Evolutionary conservation across 2,888 invertebrate species (phyloP).

Genomic region (Melikaiella ostensackeni): DNA sequence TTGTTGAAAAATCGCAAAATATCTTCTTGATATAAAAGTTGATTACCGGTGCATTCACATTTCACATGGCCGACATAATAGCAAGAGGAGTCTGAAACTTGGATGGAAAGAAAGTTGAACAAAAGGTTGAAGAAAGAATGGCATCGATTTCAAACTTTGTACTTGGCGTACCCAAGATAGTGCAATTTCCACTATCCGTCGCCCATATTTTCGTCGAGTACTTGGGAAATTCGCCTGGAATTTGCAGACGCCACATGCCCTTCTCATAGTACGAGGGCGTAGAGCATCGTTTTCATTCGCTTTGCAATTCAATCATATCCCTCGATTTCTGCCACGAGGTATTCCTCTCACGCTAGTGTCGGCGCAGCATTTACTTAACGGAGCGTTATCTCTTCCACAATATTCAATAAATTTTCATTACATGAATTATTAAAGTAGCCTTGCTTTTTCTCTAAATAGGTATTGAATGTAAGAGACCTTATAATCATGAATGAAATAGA

Average conservation of each 20-base stretch:
- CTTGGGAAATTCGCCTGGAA: constrained; percentile 27
- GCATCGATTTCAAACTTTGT: constrained; percentile 34
- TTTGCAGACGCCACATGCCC: constrained; percentile 8
- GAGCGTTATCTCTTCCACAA: not conserved
- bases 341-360: not conserved
- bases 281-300: constrained; percentile 30
- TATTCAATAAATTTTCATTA: constrained; percentile 4
- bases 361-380: constrained; percentile 1
- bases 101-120: constrained; percentile 24
- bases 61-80: constrained; percentile 4
- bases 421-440: not conserved
- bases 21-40: not conserved
- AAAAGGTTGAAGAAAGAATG: constrained; percentile 23
- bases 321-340: not conserved
- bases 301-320: constrained; percentile 41
- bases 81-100: constrained; percentile 20
- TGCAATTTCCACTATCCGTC: constrained; percentile 32
- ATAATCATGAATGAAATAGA: not conserved
- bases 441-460: not conserved
- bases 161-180: constrained; percentile 4
- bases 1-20: not conserved
- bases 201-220: constrained; percentile 27
- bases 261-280: not conserved
- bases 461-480: not conserved
- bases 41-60: constrained; percentile 26